Evolutionary conservation across 2,113 vertebrate species (phyloP), one percentile per base, ranked within the genome.

Genomic region (Clinocottus analis): DNA sequence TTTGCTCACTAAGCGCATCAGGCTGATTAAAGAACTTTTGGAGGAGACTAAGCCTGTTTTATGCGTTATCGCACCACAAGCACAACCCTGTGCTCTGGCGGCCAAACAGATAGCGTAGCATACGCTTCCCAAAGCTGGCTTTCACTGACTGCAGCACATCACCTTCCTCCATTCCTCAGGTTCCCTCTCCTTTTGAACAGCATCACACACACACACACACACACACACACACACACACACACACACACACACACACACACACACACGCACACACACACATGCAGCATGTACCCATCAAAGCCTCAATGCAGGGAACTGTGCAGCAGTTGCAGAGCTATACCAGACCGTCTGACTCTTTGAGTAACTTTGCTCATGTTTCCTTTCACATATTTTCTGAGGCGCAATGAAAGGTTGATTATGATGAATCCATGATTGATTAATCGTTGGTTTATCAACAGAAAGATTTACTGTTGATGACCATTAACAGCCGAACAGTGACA

Each of bases 1-100:
- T 91, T 91, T 92, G 90, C 92, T 88, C 85, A 60, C 85, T 85
- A 86, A 92, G 91, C 81, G 75, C 83, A 87, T 91, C 90, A 84
- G 68, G 84, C 89, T 92, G 92, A 93, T 93, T 93, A 93, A 73
- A 93, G 84, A 89, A 86, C 72, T 86, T 91, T 90, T 92, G 78
- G 66, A 27, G 77, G 85, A 84, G 90, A 69, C 90, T 90, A 85
- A 93, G 86, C 86, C 80, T 62, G 79, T 91, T 89, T 88, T 85
- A 85, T 92, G 82, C 49, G 47, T 91, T 90, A 91, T 91, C 89
- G 45, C 84, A 73, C 66, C 72, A 49, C 64, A 37, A 90, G 80
- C 82, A 84, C 85, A 85, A 80, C 76, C 88, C 74, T 64, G 70
- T 75, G 87, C 77, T 86, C 77, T 43, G 82, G 60, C 37, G 47